Base-by-base conservation (phyloP, 2,888 invertebrate genomes). In the Scelioninae gen. 1 region DNA sequence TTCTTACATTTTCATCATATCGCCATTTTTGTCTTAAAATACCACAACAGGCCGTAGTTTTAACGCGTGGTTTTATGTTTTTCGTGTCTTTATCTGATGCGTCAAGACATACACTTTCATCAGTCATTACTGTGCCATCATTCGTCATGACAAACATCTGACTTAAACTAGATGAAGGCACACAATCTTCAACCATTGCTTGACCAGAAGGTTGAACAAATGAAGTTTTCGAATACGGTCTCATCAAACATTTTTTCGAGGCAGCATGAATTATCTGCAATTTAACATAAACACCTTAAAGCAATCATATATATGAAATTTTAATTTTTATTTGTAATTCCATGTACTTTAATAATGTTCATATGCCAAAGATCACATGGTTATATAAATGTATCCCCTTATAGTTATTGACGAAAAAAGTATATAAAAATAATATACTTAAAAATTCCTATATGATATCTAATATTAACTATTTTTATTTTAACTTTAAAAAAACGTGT, bases 101-200 rank as follows among this genome's bases (percentile, higher is more conserved):
- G 88, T 98, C 97, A 75, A 98, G 93, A 87, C 98, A 98, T 5
- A 97, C 93, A 7, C 96, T 96, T 90, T 98, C 98, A 89, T 98
- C 97, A 0, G 96, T 96, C 96, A 97, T 97, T 63, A 98, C 93
- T 81, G 93, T 94, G 0, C 96, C 96, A 38, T 95, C 94, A 38
- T 93, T 93, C 0, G 95, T 95, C 92, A 95, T 95, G 3, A 96
- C 95, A 86, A 96, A 93, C 93, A 96, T 94, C 90, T 96, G 96
- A 66, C 95, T 94, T 68, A 95, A 93, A 87, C 94, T 93, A 10
- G 94, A 91, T 32, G 94, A 93, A 23, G 90, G 89, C 45, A 95
- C 94, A 90, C 97, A 97, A 13, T 93, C 91, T 0, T 95, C 94
- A 0, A 96, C 92, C 1, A 94, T 93, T 0, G 96, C 96, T 5